Evolutionary conservation across 2,888 invertebrate species (phyloP).

Genomic region (Julus scandinavius): DNA sequence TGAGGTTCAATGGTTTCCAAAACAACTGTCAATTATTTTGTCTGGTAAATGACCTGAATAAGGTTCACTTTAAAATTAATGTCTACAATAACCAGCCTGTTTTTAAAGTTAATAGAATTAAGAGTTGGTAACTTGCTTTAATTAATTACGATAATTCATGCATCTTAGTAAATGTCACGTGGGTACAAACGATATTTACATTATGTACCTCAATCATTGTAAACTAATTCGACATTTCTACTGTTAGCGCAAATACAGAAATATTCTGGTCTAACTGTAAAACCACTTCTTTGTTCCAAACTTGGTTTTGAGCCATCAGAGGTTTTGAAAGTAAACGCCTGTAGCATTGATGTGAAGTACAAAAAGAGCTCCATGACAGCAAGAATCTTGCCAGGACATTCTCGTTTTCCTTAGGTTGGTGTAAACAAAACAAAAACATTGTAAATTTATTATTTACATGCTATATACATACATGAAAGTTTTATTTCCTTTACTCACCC

Average conservation of each 20-base stretch:
- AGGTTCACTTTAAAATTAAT: too few species aligned
- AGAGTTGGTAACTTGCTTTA: too few species aligned
- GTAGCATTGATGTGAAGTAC: constrained; percentile 35
- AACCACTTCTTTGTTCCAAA: background rate
- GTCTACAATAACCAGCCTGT: too few species aligned
- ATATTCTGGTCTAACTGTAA: background rate
- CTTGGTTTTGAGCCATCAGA: background rate
- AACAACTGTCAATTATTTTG: too few species aligned
- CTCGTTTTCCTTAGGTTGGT: constrained; percentile 29
- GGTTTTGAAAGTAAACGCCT: constrained; percentile 27
- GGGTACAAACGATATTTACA: too few species aligned
- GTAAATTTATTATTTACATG: background rate
- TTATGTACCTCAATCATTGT: too few species aligned
- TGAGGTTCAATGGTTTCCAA: too few species aligned
- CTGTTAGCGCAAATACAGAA: background rate
- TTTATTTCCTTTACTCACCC: constrained; percentile 5
- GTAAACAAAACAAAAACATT: background rate
- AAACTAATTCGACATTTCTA: background rate
- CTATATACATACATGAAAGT: too few species aligned
- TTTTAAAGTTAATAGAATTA: too few species aligned
- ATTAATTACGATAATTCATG: too few species aligned
- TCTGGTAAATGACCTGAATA: too few species aligned
- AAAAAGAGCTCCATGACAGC: constrained; percentile 35
- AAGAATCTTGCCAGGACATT: background rate
- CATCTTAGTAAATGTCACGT: too few species aligned